phyloP scores from a whole-genome alignment of 2,888 invertebrate genomes.

The Beris morrisii region DNA sequence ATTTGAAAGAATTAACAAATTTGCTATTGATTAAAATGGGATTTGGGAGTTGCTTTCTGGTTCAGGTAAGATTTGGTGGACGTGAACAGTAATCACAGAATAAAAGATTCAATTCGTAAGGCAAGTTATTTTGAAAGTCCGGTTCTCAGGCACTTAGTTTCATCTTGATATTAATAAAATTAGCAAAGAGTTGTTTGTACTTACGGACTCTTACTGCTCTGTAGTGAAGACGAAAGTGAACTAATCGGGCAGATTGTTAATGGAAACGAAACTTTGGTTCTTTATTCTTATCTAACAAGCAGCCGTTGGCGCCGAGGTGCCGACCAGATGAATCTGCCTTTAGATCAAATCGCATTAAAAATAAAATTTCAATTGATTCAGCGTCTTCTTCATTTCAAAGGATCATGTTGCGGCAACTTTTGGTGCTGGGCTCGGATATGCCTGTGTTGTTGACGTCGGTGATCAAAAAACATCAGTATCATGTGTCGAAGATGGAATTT shows the following conservation, averaged over 20 bases:
- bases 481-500: constrained; percentile 95
- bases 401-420: constrained; percentile 86
- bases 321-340: no score
- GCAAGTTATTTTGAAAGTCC: no score
- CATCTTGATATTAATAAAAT: background rate
- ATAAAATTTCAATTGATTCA: background rate
- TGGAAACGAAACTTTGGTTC: no score
- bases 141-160: background rate
- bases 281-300: no score
- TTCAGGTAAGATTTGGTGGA: constrained; percentile 40
- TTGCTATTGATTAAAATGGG: constrained; percentile 78
- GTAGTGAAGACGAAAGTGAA: no score
- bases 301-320: no score
- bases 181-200: no score
- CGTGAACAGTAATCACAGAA: background rate
- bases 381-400: constrained; percentile 51
- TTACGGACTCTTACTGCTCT: no score
- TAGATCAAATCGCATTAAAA: no score
- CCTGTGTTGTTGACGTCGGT: constrained; percentile 93
- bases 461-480: constrained; percentile 95
- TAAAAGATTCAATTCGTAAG: background rate
- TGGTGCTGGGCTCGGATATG: constrained; percentile 80
- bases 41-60: constrained; percentile 72
- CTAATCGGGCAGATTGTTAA: no score
- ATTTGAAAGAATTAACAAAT: constrained; percentile 82